These are phyloP conservation scores for Heteromyza rotundicornis DNA, from an alignment of 2,888 invertebrate species.

Conservation along the genomic window DNA sequence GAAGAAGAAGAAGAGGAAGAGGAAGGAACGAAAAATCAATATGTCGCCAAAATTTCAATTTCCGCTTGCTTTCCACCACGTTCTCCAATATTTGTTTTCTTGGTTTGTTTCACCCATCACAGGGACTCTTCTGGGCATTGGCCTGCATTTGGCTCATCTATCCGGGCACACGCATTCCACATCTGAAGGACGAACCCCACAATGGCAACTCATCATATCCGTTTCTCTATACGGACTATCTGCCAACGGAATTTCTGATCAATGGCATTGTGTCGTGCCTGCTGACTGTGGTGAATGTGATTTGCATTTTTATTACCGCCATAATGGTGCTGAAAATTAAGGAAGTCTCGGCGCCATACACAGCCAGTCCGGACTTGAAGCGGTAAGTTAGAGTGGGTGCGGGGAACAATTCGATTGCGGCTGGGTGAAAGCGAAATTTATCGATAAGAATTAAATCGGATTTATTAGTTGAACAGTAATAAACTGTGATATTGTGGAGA, in stretches of 20 bases:
- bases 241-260: constrained; percentile 77
- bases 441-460: too few species aligned
- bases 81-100: constrained; percentile 4
- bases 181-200: constrained; percentile 72
- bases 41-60: constrained; percentile 29
- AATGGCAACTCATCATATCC: constrained; percentile 70
- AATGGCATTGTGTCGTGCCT: constrained; percentile 82
- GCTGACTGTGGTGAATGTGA: constrained; percentile 80
- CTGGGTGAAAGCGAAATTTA: too few species aligned
- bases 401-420: too few species aligned
- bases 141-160: constrained; percentile 76
- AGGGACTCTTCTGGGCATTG: constrained; percentile 78
- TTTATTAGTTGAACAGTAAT: too few species aligned
- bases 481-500: too few species aligned
- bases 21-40: constrained; percentile 15
- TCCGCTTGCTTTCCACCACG: constrained; percentile 21
- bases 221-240: constrained; percentile 74
- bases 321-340: constrained; percentile 83
- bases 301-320: constrained; percentile 82
- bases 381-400: constrained; percentile 64
- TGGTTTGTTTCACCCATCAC: constrained; percentile 27
- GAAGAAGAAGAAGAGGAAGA: too few species aligned
- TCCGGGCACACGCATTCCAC: constrained; percentile 72
- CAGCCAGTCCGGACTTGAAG: constrained; percentile 75
- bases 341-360: constrained; percentile 82